Percentiles rank a stretch among this genome's conserved stretches.
Evolutionary conservation across 2,113 vertebrate genomes (phyloP).

Genomic region (Naja naja): DNA sequence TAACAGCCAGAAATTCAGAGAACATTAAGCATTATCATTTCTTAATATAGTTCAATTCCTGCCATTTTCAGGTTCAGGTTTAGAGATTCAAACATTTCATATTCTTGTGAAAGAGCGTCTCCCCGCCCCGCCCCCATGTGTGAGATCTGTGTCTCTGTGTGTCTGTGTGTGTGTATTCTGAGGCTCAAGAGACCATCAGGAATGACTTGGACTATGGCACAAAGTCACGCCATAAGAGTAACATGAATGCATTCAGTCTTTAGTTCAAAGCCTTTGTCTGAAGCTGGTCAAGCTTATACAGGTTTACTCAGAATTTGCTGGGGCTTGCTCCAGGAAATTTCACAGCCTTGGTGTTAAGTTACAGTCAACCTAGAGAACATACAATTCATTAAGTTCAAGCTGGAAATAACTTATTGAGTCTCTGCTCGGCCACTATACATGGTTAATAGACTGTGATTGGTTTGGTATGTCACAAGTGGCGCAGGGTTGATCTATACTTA

Average conservation of each 20-base stretch:
- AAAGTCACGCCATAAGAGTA: neutral
- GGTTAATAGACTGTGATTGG: neutral
- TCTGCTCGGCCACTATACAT: neutral
- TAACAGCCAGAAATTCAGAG: neutral
- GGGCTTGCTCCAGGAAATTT: neutral
- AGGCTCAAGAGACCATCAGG: neutral
- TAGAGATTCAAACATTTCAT: neutral
- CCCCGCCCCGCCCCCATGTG: fast-evolving
- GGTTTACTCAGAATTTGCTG: neutral
- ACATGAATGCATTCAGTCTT: neutral
- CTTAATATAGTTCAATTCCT: neutral
- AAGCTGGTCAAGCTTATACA: neutral
- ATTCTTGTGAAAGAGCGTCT: neutral
- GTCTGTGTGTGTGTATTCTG: neutral
- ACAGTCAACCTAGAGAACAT: neutral
- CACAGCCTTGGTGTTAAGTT: neutral
- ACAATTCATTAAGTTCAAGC: neutral
- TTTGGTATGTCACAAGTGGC: neutral
- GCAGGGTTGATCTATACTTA: neutral
- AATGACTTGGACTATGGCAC: neutral
- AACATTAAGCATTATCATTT: neutral
- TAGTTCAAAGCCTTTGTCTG: neutral
- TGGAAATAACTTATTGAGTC: neutral
- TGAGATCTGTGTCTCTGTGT: neutral
- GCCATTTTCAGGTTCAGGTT: neutral